Evolutionary conservation across 2,113 vertebrate genomes (phyloP), one percentile per base, ranked within the genome.

Genomic region (Hippocampus zosterae): DNA sequence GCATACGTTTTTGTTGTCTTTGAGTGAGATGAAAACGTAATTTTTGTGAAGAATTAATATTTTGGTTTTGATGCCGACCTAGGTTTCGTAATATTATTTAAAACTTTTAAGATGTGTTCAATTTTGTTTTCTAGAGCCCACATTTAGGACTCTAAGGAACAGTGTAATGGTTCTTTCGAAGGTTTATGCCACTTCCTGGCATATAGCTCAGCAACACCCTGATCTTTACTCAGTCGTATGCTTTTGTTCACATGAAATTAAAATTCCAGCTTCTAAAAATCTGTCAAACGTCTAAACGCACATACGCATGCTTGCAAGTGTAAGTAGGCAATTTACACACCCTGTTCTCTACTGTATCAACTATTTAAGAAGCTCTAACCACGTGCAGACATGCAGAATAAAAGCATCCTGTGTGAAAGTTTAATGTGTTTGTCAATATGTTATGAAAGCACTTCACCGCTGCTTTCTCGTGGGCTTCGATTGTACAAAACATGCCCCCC

Each of bases 361-460:
- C 33, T 40, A 62, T 62, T 62, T 1, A 62, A 37, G 21, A 62
- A 62, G 33, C 33, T 44, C 62, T 23, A 64, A 64, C 40, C 15
- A 11, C 41, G 12, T n/a, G 40, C 62, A 64, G 40, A 64, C 40
- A 44, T 25, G 62, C 40, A 23, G 40, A n/a, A 64, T 64, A 42
- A 42, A 63, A 63, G 21, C 61, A n/a, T 13, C 21, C 11, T 21
- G 4, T 4, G 9, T 63, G 5, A 42, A 41, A n/a, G 11, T 63
- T 41, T n/a, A 63, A 63, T 62, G 60, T 41, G 60, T 41, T 29
- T 59, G 33, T 63, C 61, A 41, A 42, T 42, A 42, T 63, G 62
- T 64, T 64, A n/a, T 44, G 40, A 41, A 15, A 44, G 40, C 23
- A 13, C 62, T 42, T 8, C 21, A 5, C 9, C 5, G 10, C 40